phyloP scores from a whole-genome alignment of 2,113 vertebrate species.

The Tychaedon coryphoeus region DNA sequence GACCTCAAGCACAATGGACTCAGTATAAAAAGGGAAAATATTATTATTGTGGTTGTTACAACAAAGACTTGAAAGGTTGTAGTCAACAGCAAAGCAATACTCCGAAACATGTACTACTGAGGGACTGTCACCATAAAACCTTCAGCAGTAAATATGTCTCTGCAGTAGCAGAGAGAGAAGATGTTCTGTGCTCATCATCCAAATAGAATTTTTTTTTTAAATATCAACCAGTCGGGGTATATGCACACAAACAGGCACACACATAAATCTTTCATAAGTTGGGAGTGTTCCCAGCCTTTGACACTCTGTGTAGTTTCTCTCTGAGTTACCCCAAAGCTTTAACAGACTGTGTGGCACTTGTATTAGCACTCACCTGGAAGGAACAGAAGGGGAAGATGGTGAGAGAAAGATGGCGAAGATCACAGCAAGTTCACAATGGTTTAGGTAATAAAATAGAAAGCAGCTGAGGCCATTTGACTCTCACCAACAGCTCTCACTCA shows the following conservation, averaged over 20 bases:
- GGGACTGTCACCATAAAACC: neutral
- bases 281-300: neutral
- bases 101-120: neutral
- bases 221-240: neutral
- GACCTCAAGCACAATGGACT: neutral
- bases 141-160: constrained; percentile 9
- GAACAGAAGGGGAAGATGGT: neutral
- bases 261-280: neutral
- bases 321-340: neutral
- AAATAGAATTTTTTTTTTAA: neutral
- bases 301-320: neutral
- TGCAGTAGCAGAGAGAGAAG: neutral
- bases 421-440: neutral
- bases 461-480: neutral
- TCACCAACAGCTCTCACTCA: neutral
- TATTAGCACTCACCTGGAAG: neutral
- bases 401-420: neutral
- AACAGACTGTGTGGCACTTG: neutral
- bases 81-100: neutral
- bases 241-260: neutral
- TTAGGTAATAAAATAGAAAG: neutral
- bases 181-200: neutral
- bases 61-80: neutral
- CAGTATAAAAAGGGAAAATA: neutral
- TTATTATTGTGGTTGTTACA: neutral